A percentile compares a stretch with the other conserved stretches of the same genome.
These are phyloP conservation scores for Orussus abietinus DNA, from an alignment of 1,140 invertebrate species.

Conservation along the genomic window DNA sequence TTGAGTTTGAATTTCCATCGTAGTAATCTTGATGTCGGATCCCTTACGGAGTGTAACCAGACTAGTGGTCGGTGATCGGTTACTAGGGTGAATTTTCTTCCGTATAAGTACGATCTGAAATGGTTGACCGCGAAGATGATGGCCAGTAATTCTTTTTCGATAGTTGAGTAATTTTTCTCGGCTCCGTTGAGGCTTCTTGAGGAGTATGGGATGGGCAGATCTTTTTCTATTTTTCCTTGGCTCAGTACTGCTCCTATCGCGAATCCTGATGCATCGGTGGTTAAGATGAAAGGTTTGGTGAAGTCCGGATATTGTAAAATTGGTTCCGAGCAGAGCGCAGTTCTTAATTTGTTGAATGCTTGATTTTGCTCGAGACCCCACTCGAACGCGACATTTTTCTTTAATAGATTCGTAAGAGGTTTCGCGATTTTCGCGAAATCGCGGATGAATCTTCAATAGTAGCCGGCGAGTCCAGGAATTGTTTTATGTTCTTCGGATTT, in stretches of 20 bases:
- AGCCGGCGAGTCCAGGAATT: conserved; percentile 33
- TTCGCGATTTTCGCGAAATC: conserved; percentile 31
- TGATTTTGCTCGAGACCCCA: conserved; percentile 32
- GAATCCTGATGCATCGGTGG: conserved; percentile 47
- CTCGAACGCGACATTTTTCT: conserved; percentile 28
- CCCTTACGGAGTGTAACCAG: conserved; percentile 35
- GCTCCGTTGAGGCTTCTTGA: conserved; percentile 24
- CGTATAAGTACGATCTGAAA: conserved; percentile 38
- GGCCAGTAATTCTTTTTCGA: conserved; percentile 41
- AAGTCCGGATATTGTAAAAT: conserved; percentile 36
- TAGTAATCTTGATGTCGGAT: conserved; percentile 29
- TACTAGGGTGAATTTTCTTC: conserved; percentile 38
- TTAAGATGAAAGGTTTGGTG: conserved; percentile 35
- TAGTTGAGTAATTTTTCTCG: conserved; percentile 38
- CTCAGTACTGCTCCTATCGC: conserved; percentile 45
- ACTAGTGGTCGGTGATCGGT: conserved; percentile 46
- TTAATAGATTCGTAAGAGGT: conserved; percentile 33
- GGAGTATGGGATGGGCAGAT: conserved; percentile 33
- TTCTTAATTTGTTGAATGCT: conserved; percentile 29
- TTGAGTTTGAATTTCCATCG: conserved; percentile 38
- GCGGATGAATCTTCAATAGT: too few species aligned
- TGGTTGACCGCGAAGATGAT: conserved; percentile 35
- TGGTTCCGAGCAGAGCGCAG: conserved; percentile 23
- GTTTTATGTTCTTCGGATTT: conserved; percentile 28
- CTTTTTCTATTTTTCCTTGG: conserved; percentile 33